Evolutionary conservation across 2,797 vertebrate species (phyloP).

Genomic region (Potorous gilbertii): DNA sequence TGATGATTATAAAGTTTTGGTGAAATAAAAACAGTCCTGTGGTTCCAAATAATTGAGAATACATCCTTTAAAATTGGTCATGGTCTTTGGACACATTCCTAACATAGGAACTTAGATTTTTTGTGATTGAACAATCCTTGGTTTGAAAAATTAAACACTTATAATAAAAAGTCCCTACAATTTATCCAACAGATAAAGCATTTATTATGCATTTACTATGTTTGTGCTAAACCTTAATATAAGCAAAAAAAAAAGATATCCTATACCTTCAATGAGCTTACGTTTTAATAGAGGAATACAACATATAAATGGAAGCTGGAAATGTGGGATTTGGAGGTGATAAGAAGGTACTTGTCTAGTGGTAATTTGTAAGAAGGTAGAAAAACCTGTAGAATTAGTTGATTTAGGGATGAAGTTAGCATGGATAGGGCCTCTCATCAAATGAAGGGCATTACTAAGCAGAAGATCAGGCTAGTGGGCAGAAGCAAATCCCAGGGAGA

Average conservation of each 20-base stretch:
- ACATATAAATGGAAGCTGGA: neutral
- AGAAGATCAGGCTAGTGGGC: neutral
- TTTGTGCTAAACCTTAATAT: neutral
- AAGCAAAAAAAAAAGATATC: neutral
- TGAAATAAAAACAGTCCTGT: neutral
- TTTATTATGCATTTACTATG: neutral
- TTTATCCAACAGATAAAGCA: neutral
- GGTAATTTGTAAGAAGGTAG: neutral
- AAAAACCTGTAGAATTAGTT: neutral
- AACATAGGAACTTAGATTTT: neutral
- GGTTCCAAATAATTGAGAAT: neutral
- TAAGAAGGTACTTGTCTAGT: neutral
- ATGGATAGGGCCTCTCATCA: neutral
- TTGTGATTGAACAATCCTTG: neutral
- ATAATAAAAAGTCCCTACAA: neutral
- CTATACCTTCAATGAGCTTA: neutral
- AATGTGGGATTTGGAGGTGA: neutral
- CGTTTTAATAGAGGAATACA: neutral
- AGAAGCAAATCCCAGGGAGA: neutral
- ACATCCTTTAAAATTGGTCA: neutral
- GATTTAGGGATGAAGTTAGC: neutral
- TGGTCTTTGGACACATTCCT: neutral
- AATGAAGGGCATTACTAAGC: neutral
- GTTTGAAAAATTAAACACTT: neutral
- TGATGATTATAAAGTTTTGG: neutral